Evolutionary conservation across 2,113 vertebrate genomes (phyloP).

Genomic region (Pyxicephalus adspersus): DNA sequence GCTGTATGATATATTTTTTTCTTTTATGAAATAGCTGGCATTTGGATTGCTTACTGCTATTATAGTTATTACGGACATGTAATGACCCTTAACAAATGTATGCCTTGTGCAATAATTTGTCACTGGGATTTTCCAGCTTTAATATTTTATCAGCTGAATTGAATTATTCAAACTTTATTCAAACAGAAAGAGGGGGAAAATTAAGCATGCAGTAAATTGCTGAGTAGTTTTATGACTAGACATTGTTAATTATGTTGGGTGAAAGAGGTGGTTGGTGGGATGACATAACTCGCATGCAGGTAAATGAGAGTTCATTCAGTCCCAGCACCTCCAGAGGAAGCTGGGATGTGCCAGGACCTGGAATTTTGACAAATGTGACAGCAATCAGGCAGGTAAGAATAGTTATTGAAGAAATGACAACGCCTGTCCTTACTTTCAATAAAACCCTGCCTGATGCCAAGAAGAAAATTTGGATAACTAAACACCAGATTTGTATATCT

Average conservation of each 20-base stretch:
- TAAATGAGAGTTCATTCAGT: too few species aligned
- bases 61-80: constrained; percentile 42
- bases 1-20: constrained; percentile 17
- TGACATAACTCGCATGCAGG: too few species aligned
- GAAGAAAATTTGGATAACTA: too few species aligned
- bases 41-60: constrained; percentile 18
- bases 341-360: too few species aligned
- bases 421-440: too few species aligned
- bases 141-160: constrained; percentile 18
- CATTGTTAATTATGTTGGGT: not conserved
- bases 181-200: not conserved
- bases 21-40: constrained; percentile 10
- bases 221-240: not conserved
- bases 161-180: constrained; percentile 12
- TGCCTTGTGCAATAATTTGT: constrained; percentile 24
- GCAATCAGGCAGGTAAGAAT: too few species aligned
- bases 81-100: constrained; percentile 40
- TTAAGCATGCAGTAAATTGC: not conserved
- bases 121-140: constrained; percentile 23
- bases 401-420: too few species aligned
- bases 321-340: too few species aligned
- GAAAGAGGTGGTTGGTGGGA: too few species aligned
- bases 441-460: too few species aligned
- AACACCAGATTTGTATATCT: too few species aligned
- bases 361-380: too few species aligned